Evolutionary conservation across 2,113 vertebrate genomes (phyloP).

Genomic region (Terrapene triunguis): DNA sequence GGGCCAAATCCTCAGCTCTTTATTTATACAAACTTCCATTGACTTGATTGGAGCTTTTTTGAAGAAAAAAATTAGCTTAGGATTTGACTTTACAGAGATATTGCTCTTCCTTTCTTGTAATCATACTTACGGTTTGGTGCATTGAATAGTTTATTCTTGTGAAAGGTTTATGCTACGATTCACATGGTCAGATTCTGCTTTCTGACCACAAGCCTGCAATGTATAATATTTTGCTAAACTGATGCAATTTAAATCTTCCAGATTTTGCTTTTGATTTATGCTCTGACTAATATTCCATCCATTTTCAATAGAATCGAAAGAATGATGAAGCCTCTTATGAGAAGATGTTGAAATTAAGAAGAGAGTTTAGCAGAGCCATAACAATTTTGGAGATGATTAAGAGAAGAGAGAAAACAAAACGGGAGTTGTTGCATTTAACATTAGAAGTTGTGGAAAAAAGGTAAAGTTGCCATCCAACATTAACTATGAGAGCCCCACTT

Average conservation of each 20-base stretch:
- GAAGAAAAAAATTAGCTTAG: not conserved
- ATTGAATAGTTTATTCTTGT: not conserved
- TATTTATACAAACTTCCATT: not conserved
- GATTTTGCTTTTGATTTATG: not conserved
- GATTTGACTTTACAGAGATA: not conserved
- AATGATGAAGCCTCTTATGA: constrained; percentile 95
- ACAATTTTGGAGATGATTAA: constrained; percentile 97
- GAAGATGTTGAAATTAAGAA: constrained; percentile 93
- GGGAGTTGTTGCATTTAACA: constrained; percentile 92
- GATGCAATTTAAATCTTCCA: not conserved
- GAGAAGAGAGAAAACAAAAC: constrained; percentile 92
- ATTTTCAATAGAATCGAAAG: constrained; percentile 88
- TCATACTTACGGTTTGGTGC: not conserved
- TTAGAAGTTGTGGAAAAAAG: constrained; percentile 95
- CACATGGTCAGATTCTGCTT: fast-evolving
- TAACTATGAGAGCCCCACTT: not conserved
- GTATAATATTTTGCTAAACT: not conserved
- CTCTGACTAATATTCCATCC: constrained; percentile 21
- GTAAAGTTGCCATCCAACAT: constrained; percentile 70
- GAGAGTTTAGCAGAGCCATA: constrained; percentile 93
- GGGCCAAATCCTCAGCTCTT: not conserved
- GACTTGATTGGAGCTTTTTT: not conserved
- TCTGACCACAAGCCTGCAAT: not conserved
- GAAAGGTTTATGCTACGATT: not conserved
- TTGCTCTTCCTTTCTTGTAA: not conserved